A percentile compares a stretch with the other conserved stretches of the same genome.
These are phyloP conservation scores for Drosophila baimaii DNA, from an alignment of 1,140 invertebrate genomes.

Conservation along the genomic window DNA sequence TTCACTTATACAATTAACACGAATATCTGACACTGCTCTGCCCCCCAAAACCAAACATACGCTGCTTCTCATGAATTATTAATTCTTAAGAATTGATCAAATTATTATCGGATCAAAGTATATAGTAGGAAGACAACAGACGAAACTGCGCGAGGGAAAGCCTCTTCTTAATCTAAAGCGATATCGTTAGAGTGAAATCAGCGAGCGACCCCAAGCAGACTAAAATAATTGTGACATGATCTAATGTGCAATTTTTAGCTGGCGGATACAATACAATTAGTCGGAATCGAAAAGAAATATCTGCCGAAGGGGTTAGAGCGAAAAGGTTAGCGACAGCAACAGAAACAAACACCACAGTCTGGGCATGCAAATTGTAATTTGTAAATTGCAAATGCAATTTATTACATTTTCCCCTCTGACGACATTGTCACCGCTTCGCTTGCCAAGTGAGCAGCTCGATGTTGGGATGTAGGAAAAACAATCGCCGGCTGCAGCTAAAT, in stretches of 20 bases:
- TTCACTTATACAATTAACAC: constrained; percentile 33
- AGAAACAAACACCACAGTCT: constrained; percentile 27
- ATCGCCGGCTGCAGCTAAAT: constrained; percentile 68
- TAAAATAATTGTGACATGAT: constrained; percentile 78
- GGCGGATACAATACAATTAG: constrained; percentile 53
- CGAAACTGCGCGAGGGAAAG: background rate
- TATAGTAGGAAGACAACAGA: background rate
- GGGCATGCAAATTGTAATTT: constrained; percentile 53
- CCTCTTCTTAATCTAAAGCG: constrained; percentile 36
- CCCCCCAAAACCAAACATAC: background rate
- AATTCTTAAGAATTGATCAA: constrained; percentile 10
- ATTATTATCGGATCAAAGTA: background rate
- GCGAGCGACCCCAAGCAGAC: constrained; percentile 16
- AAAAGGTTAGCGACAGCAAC: constrained; percentile 33
- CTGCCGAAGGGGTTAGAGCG: constrained; percentile 29
- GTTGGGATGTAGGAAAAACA: constrained; percentile 36
- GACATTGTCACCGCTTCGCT: constrained; percentile 45
- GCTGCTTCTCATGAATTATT: constrained; percentile 28
- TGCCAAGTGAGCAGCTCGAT: constrained; percentile 44
- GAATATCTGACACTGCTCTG: constrained; percentile 11
- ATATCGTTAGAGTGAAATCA: constrained; percentile 9
- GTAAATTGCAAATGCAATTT: constrained; percentile 68
- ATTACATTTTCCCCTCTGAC: constrained; percentile 66
- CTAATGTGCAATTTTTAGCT: constrained; percentile 77
- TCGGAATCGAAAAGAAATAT: constrained; percentile 33